Evolutionary conservation across 2,888 invertebrate species (phyloP).

Genomic region (Dryobota labecula): DNA sequence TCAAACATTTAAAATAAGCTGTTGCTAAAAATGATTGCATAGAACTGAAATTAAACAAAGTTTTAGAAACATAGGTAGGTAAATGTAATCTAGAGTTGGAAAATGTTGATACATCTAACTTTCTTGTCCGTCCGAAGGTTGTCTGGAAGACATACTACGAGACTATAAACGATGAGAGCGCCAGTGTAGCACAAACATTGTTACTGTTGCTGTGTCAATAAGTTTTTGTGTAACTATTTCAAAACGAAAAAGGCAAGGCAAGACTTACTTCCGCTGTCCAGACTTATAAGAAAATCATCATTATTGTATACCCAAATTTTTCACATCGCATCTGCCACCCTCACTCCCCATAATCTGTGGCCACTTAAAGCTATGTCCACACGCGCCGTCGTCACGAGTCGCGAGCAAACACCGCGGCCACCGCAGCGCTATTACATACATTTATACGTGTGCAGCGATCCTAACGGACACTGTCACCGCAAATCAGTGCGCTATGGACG

Average conservation of each 20-base stretch:
- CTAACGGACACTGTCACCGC: constrained; percentile 67
- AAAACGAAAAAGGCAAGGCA: no score
- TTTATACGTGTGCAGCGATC: constrained; percentile 64
- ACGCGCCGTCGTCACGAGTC: constrained; percentile 63
- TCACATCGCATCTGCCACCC: background rate
- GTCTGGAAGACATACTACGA: background rate
- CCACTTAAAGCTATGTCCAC: constrained; percentile 58
- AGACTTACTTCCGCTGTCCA: background rate
- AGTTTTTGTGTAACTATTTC: no score
- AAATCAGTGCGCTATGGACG: constrained; percentile 62
- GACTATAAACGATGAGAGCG: background rate
- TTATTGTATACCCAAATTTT: background rate
- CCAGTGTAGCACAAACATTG: background rate
- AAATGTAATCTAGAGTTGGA: background rate
- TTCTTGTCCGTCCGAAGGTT: background rate
- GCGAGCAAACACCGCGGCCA: constrained; percentile 65
- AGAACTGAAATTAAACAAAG: background rate
- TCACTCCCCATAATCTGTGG: constrained; percentile 33
- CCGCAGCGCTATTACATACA: constrained; percentile 62
- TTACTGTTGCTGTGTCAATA: background rate
- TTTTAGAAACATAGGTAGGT: background rate
- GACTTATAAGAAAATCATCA: background rate
- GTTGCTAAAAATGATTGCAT: no score
- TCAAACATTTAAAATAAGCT: no score
- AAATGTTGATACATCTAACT: background rate